These are phyloP conservation scores for Trochalopteron elliotii DNA, from an alignment of 2,113 vertebrate species.

Conservation along the genomic window DNA sequence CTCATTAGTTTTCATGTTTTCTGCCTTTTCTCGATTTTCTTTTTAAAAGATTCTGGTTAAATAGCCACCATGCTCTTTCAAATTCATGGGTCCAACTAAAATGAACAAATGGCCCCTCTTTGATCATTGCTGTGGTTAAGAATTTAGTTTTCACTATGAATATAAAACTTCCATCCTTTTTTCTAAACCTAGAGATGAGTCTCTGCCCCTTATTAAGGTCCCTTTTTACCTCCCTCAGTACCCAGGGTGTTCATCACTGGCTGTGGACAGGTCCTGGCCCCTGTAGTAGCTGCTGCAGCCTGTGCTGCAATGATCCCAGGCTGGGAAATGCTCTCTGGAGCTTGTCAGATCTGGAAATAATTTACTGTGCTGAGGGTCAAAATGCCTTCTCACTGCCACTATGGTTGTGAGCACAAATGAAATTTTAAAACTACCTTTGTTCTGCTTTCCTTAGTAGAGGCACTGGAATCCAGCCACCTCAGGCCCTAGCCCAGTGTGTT, in stretches of 20 bases:
- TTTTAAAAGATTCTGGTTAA: slow-evolving; percentile 5
- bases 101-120: neutral
- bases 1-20: slow-evolving; percentile 34
- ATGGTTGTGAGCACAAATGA: neutral
- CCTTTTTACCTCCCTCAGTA: neutral
- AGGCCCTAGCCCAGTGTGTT: neutral
- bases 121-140: neutral
- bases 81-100: neutral
- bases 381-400: neutral
- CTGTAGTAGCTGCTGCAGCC: neutral
- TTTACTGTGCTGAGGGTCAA: neutral
- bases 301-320: neutral
- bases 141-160: neutral
- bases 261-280: neutral
- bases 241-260: neutral
- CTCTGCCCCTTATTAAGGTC: neutral
- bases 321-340: neutral
- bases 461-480: neutral
- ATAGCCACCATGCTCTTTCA: neutral
- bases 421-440: slow-evolving; percentile 8
- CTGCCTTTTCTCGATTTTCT: neutral
- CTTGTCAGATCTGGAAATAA: slow-evolving; percentile 27
- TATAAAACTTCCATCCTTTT: neutral
- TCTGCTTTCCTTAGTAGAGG: neutral
- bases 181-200: neutral